A percentile compares a stretch with the other conserved stretches of the same genome.
Conservation (phyloP, 1,140 invertebrate genomes). For the Calliopsis andreniformis region DNA sequence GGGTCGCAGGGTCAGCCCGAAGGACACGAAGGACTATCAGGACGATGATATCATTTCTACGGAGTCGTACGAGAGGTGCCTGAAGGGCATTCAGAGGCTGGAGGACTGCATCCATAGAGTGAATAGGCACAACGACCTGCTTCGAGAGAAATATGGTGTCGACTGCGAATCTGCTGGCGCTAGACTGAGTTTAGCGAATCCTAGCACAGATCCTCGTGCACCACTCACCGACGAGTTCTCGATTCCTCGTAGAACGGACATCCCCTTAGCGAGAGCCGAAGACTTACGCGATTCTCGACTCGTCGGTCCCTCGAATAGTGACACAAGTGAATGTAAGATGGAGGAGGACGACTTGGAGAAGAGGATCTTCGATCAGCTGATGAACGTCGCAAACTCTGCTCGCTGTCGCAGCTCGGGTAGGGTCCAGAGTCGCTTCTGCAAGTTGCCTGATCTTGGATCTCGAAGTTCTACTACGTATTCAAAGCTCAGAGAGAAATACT, state of each 20-base stretch:
- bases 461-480: conserved; percentile 25
- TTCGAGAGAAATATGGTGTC: conserved; percentile 65
- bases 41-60: conserved; percentile 45
- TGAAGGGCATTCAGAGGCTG: conserved; percentile 69
- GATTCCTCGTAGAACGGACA: background rate
- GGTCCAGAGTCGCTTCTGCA: background rate
- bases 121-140: conserved; percentile 62
- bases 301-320: background rate
- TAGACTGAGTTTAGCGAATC: conserved; percentile 68
- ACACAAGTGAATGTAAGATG: background rate
- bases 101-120: conserved; percentile 68
- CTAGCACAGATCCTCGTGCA: conserved; percentile 58
- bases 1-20: conserved; percentile 33
- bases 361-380: conserved; percentile 61
- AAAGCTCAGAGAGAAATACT: conserved; percentile 27
- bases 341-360: conserved; percentile 44
- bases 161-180: conserved; percentile 68
- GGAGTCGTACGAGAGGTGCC: conserved; percentile 68
- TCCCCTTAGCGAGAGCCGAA: background rate
- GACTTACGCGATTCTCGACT: background rate
- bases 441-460: conserved; percentile 4
- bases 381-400: conserved; percentile 43
- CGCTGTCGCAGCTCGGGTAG: background rate
- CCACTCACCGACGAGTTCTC: background rate
- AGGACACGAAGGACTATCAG: conserved; percentile 46